phyloP scores from a whole-genome alignment of 2,888 invertebrate species.

The Beris chalybata region DNA sequence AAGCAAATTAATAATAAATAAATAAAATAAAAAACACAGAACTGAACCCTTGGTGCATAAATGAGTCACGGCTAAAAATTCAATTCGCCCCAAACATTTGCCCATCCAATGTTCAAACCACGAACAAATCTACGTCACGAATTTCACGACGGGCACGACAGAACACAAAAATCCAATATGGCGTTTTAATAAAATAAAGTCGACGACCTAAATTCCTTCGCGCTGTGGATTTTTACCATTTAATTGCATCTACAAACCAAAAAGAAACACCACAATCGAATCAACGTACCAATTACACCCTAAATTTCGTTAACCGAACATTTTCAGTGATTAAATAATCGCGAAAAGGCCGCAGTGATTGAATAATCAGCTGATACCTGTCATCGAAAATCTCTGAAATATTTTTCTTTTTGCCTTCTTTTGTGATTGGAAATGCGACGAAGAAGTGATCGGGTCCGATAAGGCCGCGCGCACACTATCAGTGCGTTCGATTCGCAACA shows the following conservation, averaged over 20 bases:
- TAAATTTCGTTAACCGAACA: no score
- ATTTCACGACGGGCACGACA: slow-evolving; percentile 10
- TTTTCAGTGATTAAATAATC: no score
- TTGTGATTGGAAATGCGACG: no score
- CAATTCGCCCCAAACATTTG: not conserved
- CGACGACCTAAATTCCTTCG: slow-evolving; percentile 13
- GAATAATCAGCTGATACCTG: slow-evolving; percentile 33
- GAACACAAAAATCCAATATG: slow-evolving; percentile 13
- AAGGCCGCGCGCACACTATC: no score
- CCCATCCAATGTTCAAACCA: not conserved
- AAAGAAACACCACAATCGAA: no score
- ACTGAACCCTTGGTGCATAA: no score
- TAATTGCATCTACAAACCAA: not conserved
- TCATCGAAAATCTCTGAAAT: slow-evolving; percentile 22
- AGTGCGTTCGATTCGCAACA: no score
- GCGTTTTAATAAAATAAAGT: slow-evolving; percentile 7
- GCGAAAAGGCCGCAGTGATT: slow-evolving; percentile 5
- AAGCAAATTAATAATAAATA: no score
- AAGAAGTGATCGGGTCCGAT: no score
- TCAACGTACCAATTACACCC: no score
- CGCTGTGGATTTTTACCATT: not conserved
- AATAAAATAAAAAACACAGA: no score
- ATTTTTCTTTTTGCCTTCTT: slow-evolving; percentile 2
- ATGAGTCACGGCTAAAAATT: no score
- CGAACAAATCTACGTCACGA: not conserved